Base-by-base conservation (phyloP, 2,113 vertebrate genomes). In the Castor canadensis region DNA sequence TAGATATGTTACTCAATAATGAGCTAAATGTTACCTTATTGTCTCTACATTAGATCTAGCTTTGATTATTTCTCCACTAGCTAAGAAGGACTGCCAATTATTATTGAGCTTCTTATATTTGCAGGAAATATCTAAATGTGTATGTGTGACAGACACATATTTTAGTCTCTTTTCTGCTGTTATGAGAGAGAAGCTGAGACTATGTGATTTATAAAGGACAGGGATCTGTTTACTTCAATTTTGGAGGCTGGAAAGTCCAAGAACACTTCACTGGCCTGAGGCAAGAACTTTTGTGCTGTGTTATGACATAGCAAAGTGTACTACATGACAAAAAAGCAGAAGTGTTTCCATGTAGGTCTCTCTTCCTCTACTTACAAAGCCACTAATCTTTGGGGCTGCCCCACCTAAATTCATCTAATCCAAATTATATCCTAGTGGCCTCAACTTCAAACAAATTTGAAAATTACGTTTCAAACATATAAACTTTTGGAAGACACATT, bases 381-480 rank as follows among this genome's bases (percentile, higher is more conserved):
- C 5, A 17, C 28, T 43, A 89, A n/a, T 22, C 4, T 40, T 35
- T 26, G 22, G 45, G 0, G 0, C 15, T 1, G 3, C 19, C 19
- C 19, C 5, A 66, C 20, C 12, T 56, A 56, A 3, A 1, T 12
- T 15, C 28, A 30, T 10, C 22, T 0, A 26, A 2, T 6, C 24
- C 16, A 58, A 54, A 12, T 28, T 10, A 28, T 10, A 10, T 45
- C 38, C 40, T 40, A 43, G 22, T 8, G 12, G 12, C 9, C 6
- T 75, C 56, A 24, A 9, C 73, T 26, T 6, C 40, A 45, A 11
- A n/a, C n/a, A n/a, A n/a, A n/a, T n/a, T n/a, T n/a, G n/a, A n/a
- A n/a, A n/a, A n/a, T n/a, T n/a, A n/a, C n/a, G n/a, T n/a, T 52
- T 64, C 45, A n/a, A 66, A 43, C 28, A 45, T 11, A n/a, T 52